Evolutionary conservation across 2,797 vertebrate genomes (phyloP), one percentile per base, ranked within the genome.

Genomic region (Arrhamphus sclerolepis): DNA sequence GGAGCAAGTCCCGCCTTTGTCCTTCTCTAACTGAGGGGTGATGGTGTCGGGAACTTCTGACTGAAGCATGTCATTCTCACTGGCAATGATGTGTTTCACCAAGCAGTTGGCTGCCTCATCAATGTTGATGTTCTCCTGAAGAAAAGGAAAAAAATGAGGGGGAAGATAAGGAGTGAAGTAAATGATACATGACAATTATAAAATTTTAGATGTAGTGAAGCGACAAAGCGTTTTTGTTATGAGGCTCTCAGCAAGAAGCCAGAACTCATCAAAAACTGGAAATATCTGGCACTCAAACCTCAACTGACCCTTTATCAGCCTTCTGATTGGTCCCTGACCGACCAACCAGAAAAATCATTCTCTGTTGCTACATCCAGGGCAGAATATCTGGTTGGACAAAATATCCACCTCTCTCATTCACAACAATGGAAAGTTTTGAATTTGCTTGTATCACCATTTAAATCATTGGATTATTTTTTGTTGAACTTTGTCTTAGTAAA

Each of bases 71-170:
- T 98, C 95, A 21, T 94, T 95, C 88, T 98, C 96, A 5, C 90
- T 97, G 60, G 96, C 94, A 20, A 99, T 96, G 78, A 99, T 99
- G 84, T 98, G 96, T 78, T 97, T 98, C 90, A 98, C 96, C 88
- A 99, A 81, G 87, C 95, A 97, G 86, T 94, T 95, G 43, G 96
- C 96, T 40, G 97, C 97, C 89, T 98, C 96, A 0, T 96, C 95
- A n/a, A 99, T 97, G 91, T 98, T 99, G 87, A 98, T 94, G 62
- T 99, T 98, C 82, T 98, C 97, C 97, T 99, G 51, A 19, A 54
- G 40, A 46, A 18, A 62, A 7, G 52, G 28, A 41, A 7, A 26
- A 26, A 39, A 39, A n/a, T 7, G 7, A 34, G 13, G 11, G 4
- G 1, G 11, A 17, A 0, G 6, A 7, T 26, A 26, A 9, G 40